These are phyloP conservation scores for Lasioglossum malachurum DNA, from an alignment of 2,888 invertebrate species.

Conservation along the genomic window DNA sequence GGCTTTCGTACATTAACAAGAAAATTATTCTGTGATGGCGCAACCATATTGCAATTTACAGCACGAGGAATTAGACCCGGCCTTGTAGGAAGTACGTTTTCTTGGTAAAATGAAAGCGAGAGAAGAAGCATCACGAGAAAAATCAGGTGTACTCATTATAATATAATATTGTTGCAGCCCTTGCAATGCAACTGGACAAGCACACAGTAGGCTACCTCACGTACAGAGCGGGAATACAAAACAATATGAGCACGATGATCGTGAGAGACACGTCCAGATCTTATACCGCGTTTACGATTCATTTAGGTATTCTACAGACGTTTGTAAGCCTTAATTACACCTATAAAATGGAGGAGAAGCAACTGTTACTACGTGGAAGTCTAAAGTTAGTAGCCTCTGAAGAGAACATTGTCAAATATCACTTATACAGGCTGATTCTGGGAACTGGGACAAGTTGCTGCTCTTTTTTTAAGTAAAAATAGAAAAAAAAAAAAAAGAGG, in stretches of 20 bases:
- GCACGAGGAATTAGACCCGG: slow-evolving; percentile 92
- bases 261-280: slow-evolving; percentile 89
- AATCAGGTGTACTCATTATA: slow-evolving; percentile 18
- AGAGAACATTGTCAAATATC: background rate
- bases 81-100: slow-evolving; percentile 90
- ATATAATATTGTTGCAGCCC: slow-evolving; percentile 85
- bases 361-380: slow-evolving; percentile 91
- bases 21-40: slow-evolving; percentile 91
- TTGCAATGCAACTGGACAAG: slow-evolving; percentile 94
- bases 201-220: slow-evolving; percentile 95
- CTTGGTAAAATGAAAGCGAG: background rate
- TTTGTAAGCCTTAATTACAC: slow-evolving; percentile 91
- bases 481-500: too few relatives aligned
- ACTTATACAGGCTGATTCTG: background rate
- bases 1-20: slow-evolving; percentile 91
- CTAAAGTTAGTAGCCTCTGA: slow-evolving; percentile 89
- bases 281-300: slow-evolving; percentile 86
- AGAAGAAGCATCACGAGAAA: background rate
- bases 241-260: slow-evolving; percentile 92
- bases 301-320: slow-evolving; percentile 93
- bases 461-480: too few relatives aligned
- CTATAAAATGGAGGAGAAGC: slow-evolving; percentile 92
- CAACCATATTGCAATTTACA: slow-evolving; percentile 91
- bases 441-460: too few relatives aligned
- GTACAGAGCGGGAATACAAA: slow-evolving; percentile 89